These are phyloP conservation scores for Intellagama lesueurii DNA, from an alignment of 2,797 vertebrate genomes.

Conservation along the genomic window DNA sequence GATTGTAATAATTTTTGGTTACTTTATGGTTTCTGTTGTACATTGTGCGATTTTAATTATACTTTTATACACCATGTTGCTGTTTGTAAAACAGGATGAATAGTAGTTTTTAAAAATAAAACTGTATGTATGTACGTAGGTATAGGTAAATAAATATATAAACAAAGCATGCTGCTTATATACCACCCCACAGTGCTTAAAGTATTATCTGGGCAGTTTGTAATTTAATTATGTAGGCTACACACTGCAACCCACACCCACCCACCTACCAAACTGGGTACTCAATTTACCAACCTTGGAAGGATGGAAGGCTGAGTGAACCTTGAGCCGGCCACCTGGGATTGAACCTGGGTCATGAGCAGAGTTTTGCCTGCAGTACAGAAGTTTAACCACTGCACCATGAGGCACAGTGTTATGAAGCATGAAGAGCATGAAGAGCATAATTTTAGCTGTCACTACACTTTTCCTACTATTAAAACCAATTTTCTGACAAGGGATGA, in stretches of 20 bases:
- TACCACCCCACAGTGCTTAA: too few relatives aligned
- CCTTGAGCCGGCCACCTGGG: too few relatives aligned
- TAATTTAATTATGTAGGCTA: too few relatives aligned
- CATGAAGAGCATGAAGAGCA: background rate
- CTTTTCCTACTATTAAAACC: conserved; percentile 8
- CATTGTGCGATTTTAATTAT: background rate
- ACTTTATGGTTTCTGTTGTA: background rate
- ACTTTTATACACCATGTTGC: background rate
- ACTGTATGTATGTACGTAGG: too few relatives aligned
- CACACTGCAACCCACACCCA: too few relatives aligned
- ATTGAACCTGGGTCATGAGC: too few relatives aligned
- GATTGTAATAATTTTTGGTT: background rate
- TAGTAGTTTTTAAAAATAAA: background rate
- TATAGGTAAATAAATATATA: background rate
- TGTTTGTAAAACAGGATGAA: background rate
- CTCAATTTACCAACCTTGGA: too few relatives aligned
- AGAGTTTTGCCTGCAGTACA: too few relatives aligned
- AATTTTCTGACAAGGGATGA: background rate
- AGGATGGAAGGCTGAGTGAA: too few relatives aligned
- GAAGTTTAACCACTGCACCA: too few relatives aligned
- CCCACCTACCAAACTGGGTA: too few relatives aligned
- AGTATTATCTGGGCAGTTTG: too few relatives aligned
- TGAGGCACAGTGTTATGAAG: background rate
- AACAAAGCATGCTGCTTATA: background rate
- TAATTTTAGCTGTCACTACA: conserved; percentile 17